phyloP scores from a whole-genome alignment of 2,888 invertebrate genomes.

The Cheilosia vulpina region DNA sequence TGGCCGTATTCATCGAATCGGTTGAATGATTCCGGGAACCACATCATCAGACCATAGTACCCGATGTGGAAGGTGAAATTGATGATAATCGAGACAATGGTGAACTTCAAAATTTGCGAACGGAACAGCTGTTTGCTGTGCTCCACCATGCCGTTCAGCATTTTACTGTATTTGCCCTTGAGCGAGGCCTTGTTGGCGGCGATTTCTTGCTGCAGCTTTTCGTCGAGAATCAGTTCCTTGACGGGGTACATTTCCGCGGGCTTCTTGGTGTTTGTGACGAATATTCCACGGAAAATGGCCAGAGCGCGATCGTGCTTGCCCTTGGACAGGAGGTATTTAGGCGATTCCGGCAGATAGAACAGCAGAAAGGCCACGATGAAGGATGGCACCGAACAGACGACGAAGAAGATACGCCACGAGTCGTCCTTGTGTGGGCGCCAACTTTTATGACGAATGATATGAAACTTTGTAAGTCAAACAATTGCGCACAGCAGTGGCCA shows the following conservation, averaged over 20 bases:
- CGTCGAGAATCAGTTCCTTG: constrained; percentile 87
- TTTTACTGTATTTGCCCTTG: constrained; percentile 88
- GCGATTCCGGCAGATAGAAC: constrained; percentile 94
- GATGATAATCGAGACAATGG: constrained; percentile 92
- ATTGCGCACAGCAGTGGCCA: no score
- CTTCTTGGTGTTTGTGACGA: constrained; percentile 90
- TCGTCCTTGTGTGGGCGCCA: constrained; percentile 85
- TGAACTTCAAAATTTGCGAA: constrained; percentile 92
- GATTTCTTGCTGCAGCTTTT: constrained; percentile 82
- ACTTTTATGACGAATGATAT: no score
- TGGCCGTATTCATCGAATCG: constrained; percentile 92
- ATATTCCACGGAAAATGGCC: constrained; percentile 92
- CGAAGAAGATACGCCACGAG: constrained; percentile 95
- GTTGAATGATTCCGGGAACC: constrained; percentile 97
- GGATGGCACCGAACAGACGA: constrained; percentile 94
- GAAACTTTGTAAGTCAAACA: no score
- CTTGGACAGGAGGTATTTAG: constrained; percentile 92
- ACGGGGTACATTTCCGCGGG: constrained; percentile 90
- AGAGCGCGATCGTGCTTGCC: constrained; percentile 92
- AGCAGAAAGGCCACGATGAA: constrained; percentile 93
- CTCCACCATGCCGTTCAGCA: constrained; percentile 90
- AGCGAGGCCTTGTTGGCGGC: constrained; percentile 84
- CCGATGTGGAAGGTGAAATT: constrained; percentile 97
- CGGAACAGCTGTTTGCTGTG: constrained; percentile 93
- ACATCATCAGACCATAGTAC: constrained; percentile 98